Evolutionary conservation across 2,113 vertebrate species (phyloP).

Genomic region (Stigmatopora argus): DNA sequence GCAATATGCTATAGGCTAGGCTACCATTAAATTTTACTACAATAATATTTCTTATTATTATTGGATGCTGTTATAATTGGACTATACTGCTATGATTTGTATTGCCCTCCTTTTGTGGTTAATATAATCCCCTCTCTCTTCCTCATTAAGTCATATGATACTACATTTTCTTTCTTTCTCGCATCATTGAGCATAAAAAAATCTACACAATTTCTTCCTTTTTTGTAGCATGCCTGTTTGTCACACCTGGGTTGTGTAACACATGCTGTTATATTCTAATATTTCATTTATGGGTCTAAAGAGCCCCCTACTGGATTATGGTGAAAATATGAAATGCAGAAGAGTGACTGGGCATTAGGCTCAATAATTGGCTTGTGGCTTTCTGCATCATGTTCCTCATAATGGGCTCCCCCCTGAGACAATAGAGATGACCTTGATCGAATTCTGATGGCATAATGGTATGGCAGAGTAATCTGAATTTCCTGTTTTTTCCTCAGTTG

Average conservation of each 20-base stretch:
- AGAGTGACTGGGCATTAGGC: slow-evolving; percentile 21
- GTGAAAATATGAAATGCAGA: slow-evolving; percentile 16
- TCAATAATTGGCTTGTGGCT: slow-evolving; percentile 17
- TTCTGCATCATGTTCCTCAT: slow-evolving; percentile 41
- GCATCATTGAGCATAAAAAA: slow-evolving; percentile 17
- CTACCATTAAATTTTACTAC: slow-evolving; percentile 11
- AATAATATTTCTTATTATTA: slow-evolving; percentile 1
- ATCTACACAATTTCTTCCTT: slow-evolving; percentile 20
- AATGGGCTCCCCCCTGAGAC: slow-evolving; percentile 35
- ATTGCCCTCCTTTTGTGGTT: slow-evolving; percentile 35
- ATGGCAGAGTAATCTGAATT: slow-evolving; percentile 30
- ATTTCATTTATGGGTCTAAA: slow-evolving; percentile 59
- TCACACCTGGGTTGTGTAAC: neutral
- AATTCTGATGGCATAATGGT: slow-evolving; percentile 38
- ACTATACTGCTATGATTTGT: slow-evolving; percentile 43
- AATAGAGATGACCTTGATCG: slow-evolving; percentile 38
- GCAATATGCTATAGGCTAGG: neutral
- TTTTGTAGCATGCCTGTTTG: slow-evolving; percentile 19
- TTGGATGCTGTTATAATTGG: slow-evolving; percentile 26
- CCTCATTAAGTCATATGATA: neutral
- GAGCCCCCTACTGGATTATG: slow-evolving; percentile 62
- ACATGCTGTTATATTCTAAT: neutral
- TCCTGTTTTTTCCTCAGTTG: slow-evolving; percentile 16
- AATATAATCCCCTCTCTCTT: slow-evolving; percentile 40
- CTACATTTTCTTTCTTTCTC: neutral